phyloP scores from a whole-genome alignment of 2,888 invertebrate species.

The Rhagonycha lutea region DNA sequence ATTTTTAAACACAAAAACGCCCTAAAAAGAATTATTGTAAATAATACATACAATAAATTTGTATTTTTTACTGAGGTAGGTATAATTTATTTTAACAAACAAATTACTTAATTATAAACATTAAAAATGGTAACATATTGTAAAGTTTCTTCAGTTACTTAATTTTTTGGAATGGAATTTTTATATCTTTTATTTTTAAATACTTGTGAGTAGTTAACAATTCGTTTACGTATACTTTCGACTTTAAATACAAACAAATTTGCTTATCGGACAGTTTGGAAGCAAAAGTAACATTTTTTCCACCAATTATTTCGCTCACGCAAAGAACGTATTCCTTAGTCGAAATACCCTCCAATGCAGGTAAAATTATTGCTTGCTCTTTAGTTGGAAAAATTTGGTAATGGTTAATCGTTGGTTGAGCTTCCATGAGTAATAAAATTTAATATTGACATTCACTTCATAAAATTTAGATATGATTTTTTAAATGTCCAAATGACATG shows the following conservation, averaged over 20 bases:
- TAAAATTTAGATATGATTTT: neutral
- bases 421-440: neutral
- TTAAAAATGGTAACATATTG: neutral
- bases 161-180: neutral
- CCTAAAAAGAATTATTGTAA: no score
- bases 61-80: neutral
- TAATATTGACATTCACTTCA: neutral
- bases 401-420: neutral
- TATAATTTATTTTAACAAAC: neutral
- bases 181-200: neutral
- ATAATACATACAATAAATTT: no score
- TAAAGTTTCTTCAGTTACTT: neutral
- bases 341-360: neutral
- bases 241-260: neutral
- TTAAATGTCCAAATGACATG: neutral
- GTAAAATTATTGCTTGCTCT: neutral
- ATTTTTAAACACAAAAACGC: conserved; percentile 66
- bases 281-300: neutral
- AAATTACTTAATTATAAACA: neutral
- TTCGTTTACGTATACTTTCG: neutral
- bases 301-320: neutral
- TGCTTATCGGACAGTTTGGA: neutral
- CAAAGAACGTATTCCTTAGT: neutral
- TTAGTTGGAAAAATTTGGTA: neutral
- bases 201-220: neutral